Percentiles rank a stretch among this genome's conserved stretches.
These are phyloP conservation scores for Ceyx erithaca DNA, from an alignment of 2,797 vertebrate species.

Conservation along the genomic window DNA sequence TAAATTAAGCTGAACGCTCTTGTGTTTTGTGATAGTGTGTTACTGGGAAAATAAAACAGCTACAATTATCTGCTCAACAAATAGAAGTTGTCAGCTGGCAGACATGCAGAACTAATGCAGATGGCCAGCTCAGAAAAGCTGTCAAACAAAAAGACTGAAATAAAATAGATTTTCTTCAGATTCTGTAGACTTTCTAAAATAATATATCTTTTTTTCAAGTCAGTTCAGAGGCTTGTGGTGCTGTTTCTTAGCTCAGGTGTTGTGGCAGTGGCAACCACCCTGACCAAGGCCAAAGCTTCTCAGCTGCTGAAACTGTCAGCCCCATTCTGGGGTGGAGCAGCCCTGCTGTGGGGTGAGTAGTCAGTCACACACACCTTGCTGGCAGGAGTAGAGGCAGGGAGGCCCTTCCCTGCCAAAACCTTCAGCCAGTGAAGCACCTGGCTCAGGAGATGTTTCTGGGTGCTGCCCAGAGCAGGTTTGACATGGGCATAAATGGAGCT, in stretches of 20 bases:
- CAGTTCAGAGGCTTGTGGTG: background rate
- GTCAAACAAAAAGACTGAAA: conserved; percentile 39
- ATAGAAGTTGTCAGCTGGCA: conserved; percentile 62
- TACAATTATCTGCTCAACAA: conserved; percentile 71
- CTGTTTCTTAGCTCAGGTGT: background rate
- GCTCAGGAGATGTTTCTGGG: background rate
- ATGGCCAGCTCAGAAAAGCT: conserved; percentile 57
- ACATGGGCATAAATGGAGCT: background rate
- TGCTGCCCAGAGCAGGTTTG: background rate
- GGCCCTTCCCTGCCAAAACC: background rate
- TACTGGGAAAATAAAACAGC: conserved; percentile 60
- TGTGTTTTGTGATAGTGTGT: conserved; percentile 55
- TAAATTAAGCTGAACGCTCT: conserved; percentile 20
- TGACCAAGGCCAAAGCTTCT: background rate
- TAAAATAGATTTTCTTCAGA: conserved; percentile 4
- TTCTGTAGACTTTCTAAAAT: background rate
- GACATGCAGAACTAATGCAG: conserved; percentile 60
- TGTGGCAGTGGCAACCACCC: background rate
- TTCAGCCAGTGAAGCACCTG: background rate
- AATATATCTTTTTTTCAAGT: background rate
- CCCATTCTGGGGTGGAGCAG: background rate
- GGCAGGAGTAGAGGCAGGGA: background rate
- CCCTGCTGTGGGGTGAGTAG: background rate
- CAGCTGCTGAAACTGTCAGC: background rate
- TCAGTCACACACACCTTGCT: background rate